A percentile compares a stretch with the other conserved stretches of the same genome.
phyloP scores from a whole-genome alignment of 2,888 invertebrate species.

The Callinectes sapidus region DNA sequence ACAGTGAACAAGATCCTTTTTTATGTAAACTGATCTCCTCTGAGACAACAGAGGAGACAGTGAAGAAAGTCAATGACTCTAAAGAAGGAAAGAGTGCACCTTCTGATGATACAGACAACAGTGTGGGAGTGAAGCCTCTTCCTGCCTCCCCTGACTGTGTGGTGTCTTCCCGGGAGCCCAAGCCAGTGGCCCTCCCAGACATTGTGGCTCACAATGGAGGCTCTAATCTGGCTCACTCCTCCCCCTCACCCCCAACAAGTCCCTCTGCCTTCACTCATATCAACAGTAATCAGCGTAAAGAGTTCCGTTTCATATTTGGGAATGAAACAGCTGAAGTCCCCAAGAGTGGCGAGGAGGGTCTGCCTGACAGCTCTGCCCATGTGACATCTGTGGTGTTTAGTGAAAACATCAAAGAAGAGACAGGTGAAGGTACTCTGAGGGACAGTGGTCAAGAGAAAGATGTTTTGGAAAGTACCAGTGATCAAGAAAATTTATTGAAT shows the following conservation, averaged over 20 bases:
- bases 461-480: background rate
- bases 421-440: background rate
- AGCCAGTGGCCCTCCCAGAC: slow-evolving; percentile 73
- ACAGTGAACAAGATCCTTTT: slow-evolving; percentile 63
- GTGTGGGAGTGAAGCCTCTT: slow-evolving; percentile 35
- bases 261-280: slow-evolving; percentile 43
- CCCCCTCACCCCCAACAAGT: slow-evolving; percentile 51
- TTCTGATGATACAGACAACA: background rate
- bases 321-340: slow-evolving; percentile 25
- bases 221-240: slow-evolving; percentile 73
- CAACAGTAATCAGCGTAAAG: slow-evolving; percentile 52
- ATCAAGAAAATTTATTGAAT: background rate
- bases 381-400: slow-evolving; percentile 54
- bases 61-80: background rate
- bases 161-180: slow-evolving; percentile 65
- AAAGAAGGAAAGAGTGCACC: slow-evolving; percentile 12
- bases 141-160: slow-evolving; percentile 69
- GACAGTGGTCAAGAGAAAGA: background rate
- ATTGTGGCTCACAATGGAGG: slow-evolving; percentile 76
- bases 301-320: slow-evolving; percentile 57
- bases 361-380: background rate
- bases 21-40: slow-evolving; percentile 66
- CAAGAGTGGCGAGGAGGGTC: background rate
- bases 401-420: slow-evolving; percentile 54
- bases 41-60: slow-evolving; percentile 57